A percentile compares a stretch with the other conserved stretches of the same genome.
Conservation (phyloP, 1,140 invertebrate genomes). For the Dryas iulia region DNA sequence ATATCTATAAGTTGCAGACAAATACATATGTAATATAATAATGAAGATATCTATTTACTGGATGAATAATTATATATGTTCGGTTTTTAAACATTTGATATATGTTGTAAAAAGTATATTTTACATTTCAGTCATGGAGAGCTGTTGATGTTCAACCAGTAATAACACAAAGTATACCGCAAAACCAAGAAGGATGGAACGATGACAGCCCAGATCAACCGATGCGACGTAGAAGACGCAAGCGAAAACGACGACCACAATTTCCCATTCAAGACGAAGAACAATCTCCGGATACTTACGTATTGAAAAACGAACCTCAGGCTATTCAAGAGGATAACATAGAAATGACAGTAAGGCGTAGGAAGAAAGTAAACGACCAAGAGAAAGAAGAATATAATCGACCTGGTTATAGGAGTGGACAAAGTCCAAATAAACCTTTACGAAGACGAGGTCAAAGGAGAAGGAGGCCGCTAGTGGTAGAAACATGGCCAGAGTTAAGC, state of each 20-base stretch:
- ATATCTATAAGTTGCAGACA: too few species aligned
- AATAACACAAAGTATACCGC: conserved; percentile 34
- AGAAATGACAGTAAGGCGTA: conserved; percentile 39
- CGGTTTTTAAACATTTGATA: too few species aligned
- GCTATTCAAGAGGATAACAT: conserved; percentile 33
- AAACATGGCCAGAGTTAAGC: conserved; percentile 46
- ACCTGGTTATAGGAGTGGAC: conserved; percentile 41
- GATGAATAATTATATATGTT: too few species aligned
- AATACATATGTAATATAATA: too few species aligned
- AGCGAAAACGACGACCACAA: conserved; percentile 79
- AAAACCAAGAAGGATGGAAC: conserved; percentile 34
- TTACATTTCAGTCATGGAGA: conserved; percentile 78
- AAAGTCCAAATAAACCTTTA: conserved; percentile 44
- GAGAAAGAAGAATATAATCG: conserved; percentile 32
- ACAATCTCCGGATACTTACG: conserved; percentile 39
- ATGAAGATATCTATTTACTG: too few species aligned
- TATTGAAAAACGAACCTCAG: conserved; percentile 37
- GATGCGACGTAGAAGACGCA: conserved; percentile 72
- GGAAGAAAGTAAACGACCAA: conserved; percentile 52
- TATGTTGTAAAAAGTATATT: neutral
- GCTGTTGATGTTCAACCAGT: conserved; percentile 53
- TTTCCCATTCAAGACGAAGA: conserved; percentile 32
- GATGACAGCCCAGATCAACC: conserved; percentile 45
- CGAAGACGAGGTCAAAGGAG: conserved; percentile 67
- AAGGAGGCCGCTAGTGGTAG: conserved; percentile 48